Evolutionary conservation across 2,113 vertebrate genomes (phyloP).

Genomic region (Diadophis punctatus): DNA sequence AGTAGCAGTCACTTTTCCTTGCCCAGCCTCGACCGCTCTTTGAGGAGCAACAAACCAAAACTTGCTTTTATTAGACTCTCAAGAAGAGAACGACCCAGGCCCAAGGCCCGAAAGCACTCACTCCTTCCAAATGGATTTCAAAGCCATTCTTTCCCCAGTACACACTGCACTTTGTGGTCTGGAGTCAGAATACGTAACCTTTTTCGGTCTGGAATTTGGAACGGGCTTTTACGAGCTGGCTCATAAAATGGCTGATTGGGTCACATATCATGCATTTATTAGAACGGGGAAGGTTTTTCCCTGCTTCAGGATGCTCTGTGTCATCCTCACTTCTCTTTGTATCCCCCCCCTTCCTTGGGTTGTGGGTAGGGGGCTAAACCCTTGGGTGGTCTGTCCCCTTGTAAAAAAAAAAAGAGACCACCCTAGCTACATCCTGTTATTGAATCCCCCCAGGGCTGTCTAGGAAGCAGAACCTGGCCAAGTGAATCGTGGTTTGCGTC

Average conservation of each 20-base stretch:
- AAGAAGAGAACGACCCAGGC: too few relatives aligned
- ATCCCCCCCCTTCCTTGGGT: rapidly evolving
- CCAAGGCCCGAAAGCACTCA: background rate
- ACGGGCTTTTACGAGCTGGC: background rate
- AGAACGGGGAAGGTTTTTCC: background rate
- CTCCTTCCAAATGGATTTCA: background rate
- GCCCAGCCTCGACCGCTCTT: background rate
- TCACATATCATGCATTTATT: background rate
- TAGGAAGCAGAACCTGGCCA: background rate
- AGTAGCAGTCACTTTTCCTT: background rate
- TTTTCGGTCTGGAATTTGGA: background rate
- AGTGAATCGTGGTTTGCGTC: background rate
- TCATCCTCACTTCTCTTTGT: too few relatives aligned
- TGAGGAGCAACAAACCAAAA: background rate
- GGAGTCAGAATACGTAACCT: background rate
- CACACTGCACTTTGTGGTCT: background rate
- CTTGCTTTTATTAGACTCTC: too few relatives aligned
- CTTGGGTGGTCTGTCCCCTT: background rate
- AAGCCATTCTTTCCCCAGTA: too few relatives aligned
- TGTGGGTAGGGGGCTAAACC: background rate
- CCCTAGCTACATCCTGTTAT: background rate
- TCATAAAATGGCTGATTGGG: background rate
- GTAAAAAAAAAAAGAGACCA: too few relatives aligned
- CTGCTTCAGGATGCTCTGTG: too few relatives aligned
- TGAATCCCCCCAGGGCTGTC: too few relatives aligned